phyloP scores from a whole-genome alignment of 2,113 vertebrate genomes.

The Passer domesticus region DNA sequence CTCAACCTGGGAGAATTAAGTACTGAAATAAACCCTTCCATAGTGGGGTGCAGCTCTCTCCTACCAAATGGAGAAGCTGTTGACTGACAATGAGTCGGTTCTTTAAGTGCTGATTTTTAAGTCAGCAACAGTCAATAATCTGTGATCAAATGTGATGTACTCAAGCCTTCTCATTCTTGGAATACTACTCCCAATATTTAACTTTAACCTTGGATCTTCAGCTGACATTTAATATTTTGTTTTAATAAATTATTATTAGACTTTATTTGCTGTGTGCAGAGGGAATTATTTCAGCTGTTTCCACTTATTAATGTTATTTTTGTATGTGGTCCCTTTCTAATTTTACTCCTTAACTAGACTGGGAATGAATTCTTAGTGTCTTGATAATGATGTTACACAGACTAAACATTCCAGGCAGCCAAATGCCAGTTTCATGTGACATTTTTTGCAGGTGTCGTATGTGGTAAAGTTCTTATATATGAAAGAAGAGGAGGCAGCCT shows the following conservation, averaged over 20 bases:
- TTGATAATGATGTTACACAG: conserved; percentile 13
- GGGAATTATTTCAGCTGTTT: conserved; percentile 64
- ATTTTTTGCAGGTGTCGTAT: conserved; percentile 12
- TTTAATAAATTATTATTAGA: conserved; percentile 55
- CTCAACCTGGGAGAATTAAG: neutral
- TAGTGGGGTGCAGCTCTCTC: neutral
- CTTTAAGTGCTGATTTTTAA: neutral
- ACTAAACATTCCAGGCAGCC: conserved; percentile 30
- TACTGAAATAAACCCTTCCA: neutral
- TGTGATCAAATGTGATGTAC: neutral
- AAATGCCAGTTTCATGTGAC: conserved; percentile 25
- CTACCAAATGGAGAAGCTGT: neutral
- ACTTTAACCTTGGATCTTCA: conserved; percentile 2
- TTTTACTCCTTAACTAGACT: conserved; percentile 37
- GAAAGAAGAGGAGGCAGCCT: conserved; percentile 19
- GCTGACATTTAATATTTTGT: conserved; percentile 17
- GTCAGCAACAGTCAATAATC: neutral
- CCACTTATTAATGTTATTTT: conserved; percentile 55
- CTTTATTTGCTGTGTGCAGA: conserved; percentile 28
- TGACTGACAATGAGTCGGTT: neutral
- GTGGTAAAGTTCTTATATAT: conserved; percentile 4
- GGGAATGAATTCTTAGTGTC: conserved; percentile 34
- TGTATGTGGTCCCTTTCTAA: conserved; percentile 51
- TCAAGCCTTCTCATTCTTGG: neutral
- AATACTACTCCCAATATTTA: neutral